Evolutionary conservation across 2,113 vertebrate genomes (phyloP).

Genomic region (Elephas maximus): DNA sequence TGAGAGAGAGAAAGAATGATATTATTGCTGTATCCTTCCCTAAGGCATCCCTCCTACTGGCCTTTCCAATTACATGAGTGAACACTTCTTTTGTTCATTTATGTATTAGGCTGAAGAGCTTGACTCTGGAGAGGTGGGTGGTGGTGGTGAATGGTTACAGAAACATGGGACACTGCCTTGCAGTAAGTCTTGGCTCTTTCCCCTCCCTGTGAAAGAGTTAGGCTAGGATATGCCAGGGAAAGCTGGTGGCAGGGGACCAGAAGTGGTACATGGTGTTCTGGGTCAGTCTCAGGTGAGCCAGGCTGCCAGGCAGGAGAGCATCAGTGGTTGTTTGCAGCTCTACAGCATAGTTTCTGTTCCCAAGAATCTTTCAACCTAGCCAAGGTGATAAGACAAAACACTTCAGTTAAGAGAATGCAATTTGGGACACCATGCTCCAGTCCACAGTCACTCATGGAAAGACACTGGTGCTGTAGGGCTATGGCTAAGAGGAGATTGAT

Average conservation of each 20-base stretch:
- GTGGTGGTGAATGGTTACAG: background rate
- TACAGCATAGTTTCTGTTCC: background rate
- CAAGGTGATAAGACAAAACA: background rate
- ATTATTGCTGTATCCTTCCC: background rate
- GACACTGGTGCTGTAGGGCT: background rate
- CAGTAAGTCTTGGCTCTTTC: background rate
- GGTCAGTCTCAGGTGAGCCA: background rate
- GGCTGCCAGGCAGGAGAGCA: background rate
- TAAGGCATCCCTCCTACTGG: too few species aligned
- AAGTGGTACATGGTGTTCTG: rapidly evolving
- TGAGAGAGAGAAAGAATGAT: background rate
- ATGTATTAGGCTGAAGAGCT: background rate
- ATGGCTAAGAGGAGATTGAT: background rate
- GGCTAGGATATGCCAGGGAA: background rate
- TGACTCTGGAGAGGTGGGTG: background rate
- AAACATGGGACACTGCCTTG: background rate
- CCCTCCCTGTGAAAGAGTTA: background rate
- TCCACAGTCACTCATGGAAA: rapidly evolving
- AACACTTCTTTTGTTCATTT: background rate
- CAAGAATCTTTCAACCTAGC: background rate
- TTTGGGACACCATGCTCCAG: rapidly evolving
- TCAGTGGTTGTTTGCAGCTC: background rate
- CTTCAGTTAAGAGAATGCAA: background rate
- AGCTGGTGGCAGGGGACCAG: too few species aligned
- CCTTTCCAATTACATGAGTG: background rate